Evolutionary conservation across 2,113 vertebrate genomes (phyloP).

Genomic region (Sphyrna mokarran): DNA sequence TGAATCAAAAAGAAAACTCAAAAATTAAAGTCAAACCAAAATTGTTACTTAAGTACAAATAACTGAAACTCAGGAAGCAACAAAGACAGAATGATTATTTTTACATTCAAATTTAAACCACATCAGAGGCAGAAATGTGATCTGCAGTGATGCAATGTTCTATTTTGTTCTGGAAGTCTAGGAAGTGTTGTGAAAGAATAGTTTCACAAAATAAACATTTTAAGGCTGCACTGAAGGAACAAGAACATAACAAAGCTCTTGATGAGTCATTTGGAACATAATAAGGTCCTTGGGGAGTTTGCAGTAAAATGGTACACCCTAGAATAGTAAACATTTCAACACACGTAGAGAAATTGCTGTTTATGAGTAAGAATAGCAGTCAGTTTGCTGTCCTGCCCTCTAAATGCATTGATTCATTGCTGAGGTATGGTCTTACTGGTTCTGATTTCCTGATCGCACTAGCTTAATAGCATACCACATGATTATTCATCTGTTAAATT

Average conservation of each 20-base stretch:
- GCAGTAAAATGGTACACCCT: background rate
- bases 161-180: slow-evolving; percentile 19
- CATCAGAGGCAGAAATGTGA: background rate
- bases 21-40: slow-evolving; percentile 25
- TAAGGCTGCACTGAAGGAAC: background rate
- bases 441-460: background rate
- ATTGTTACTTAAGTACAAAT: slow-evolving; percentile 15
- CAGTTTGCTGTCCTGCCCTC: background rate
- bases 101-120: slow-evolving; percentile 10
- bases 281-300: background rate
- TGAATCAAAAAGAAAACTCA: background rate
- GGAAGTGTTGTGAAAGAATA: slow-evolving; percentile 15
- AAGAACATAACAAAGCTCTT: background rate
- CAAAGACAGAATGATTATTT: background rate
- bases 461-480: no score
- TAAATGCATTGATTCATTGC: background rate
- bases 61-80: background rate
- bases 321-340: slow-evolving; percentile 14
- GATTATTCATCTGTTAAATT: background rate
- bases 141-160: background rate
- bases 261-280: background rate
- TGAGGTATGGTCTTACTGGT: background rate
- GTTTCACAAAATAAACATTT: slow-evolving; percentile 29
- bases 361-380: background rate
- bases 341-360: background rate